Percentiles rank a stretch among this genome's conserved stretches.
Evolutionary conservation across 2,113 vertebrate genomes (phyloP).

Genomic region (Dolichotis patagonum): DNA sequence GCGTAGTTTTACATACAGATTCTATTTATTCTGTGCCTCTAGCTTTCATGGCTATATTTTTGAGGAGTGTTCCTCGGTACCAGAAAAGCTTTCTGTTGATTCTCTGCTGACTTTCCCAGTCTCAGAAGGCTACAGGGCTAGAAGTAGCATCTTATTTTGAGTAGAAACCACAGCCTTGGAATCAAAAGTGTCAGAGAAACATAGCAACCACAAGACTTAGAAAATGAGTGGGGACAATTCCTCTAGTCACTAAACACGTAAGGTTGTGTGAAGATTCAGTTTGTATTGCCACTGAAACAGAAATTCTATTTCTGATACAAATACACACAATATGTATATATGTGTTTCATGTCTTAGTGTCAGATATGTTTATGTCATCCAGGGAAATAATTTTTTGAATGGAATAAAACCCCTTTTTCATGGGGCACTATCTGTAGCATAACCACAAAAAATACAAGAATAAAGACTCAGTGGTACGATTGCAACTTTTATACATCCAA

Average conservation of each 20-base stretch:
- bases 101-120: background rate
- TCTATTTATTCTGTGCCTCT: background rate
- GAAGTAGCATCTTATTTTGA: background rate
- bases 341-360: background rate
- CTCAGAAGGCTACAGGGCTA: background rate
- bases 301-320: background rate
- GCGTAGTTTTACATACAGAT: background rate
- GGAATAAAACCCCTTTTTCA: background rate
- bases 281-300: background rate
- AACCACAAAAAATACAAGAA: background rate
- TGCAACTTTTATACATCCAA: background rate
- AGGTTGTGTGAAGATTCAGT: background rate
- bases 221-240: background rate
- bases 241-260: background rate
- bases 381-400: background rate
- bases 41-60: background rate
- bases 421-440: too few species aligned
- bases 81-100: background rate
- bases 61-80: background rate
- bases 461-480: rapidly evolving
- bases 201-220: background rate
- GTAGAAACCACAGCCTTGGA: rapidly evolving
- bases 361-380: too few species aligned
- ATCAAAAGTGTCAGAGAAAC: background rate
- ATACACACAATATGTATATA: background rate